Conservation (phyloP, 1,140 invertebrate species). For the Phthorimaea operculella region DNA sequence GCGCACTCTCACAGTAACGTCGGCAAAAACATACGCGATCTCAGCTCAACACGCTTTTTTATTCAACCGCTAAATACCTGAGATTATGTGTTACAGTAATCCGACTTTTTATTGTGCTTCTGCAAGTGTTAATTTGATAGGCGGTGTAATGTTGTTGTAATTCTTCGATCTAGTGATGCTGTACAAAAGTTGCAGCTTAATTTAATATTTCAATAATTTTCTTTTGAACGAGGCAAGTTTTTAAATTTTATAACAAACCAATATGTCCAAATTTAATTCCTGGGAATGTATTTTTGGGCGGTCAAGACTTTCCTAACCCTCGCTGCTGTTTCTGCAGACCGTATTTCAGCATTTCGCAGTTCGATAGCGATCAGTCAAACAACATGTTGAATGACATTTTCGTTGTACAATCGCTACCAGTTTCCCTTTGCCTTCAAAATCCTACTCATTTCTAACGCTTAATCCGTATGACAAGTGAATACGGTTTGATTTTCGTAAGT, state of each 20-base stretch:
- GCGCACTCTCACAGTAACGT: slow-evolving; percentile 1
- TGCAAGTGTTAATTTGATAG: neutral
- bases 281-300: no score
- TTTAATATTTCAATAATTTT: no score
- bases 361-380: slow-evolving; percentile 13
- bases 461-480: neutral
- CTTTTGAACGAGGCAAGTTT: no score
- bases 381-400: slow-evolving; percentile 14
- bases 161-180: neutral
- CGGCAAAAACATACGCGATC: neutral
- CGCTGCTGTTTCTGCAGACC: neutral
- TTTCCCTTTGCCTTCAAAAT: neutral
- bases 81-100: slow-evolving; percentile 5
- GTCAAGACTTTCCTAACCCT: no score
- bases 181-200: no score
- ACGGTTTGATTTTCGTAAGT: neutral
- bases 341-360: neutral
- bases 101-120: neutral
- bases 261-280: no score
- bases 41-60: slow-evolving; percentile 2
- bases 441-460: neutral
- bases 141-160: neutral
- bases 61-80: neutral
- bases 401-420: slow-evolving; percentile 11
- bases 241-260: no score